Conservation (phyloP, 2,797 vertebrate species). For the Otolemur crassicaudatus region DNA sequence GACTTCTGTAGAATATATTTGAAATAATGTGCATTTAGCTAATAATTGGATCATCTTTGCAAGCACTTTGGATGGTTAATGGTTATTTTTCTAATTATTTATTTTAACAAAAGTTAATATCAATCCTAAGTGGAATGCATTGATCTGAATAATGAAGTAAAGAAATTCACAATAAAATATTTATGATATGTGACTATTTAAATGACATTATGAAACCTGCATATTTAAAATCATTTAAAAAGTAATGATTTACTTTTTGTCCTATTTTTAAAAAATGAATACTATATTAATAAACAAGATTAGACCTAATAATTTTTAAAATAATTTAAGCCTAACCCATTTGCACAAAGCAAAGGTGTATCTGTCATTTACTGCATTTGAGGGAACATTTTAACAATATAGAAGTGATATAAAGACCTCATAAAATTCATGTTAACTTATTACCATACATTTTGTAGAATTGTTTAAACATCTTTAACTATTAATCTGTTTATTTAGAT, state of each 20-base stretch:
- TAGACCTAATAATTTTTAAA: constrained; percentile 28
- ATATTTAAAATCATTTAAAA: constrained; percentile 57
- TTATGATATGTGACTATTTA: background rate
- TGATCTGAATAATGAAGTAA: constrained; percentile 70
- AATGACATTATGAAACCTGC: constrained; percentile 59
- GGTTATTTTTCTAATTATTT: constrained; percentile 32
- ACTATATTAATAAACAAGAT: constrained; percentile 49
- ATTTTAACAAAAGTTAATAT: constrained; percentile 46
- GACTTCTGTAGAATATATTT: background rate
- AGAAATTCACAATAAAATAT: constrained; percentile 65
- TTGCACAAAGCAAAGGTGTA: background rate
- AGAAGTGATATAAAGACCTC: background rate
- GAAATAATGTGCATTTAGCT: background rate
- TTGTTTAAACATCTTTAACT: constrained; percentile 29
- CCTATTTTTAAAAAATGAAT: constrained; percentile 19
- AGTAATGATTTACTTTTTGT: background rate
- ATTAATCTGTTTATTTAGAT: background rate
- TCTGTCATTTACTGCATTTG: constrained; percentile 36
- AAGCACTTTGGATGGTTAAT: constrained; percentile 16
- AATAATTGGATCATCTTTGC: constrained; percentile 32
- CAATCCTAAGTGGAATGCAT: background rate
- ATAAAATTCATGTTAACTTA: constrained; percentile 35
- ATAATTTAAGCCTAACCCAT: constrained; percentile 42
- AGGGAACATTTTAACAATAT: constrained; percentile 9
- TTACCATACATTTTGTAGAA: constrained; percentile 19